Evolutionary conservation across 2,888 invertebrate genomes (phyloP), one percentile per base, ranked within the genome.

Genomic region (Tetanocera ferruginea): DNA sequence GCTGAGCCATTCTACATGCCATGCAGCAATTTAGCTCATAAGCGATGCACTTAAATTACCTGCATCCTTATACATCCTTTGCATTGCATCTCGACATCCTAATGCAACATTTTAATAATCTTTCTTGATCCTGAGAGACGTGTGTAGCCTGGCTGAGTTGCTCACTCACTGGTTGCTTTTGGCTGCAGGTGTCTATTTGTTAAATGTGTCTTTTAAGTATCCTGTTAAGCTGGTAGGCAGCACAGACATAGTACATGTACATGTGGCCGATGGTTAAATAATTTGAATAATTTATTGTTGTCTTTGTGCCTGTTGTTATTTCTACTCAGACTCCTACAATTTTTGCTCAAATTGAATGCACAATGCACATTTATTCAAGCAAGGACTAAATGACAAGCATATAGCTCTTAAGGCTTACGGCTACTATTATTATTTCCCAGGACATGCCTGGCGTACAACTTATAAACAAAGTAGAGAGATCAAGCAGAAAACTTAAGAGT

Each of bases 241-340:
- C 25, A 5, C 31, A 51, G 28, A n/a, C 66, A 37, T 55, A n/a
- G n/a, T n/a, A n/a, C n/a, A n/a, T n/a, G n/a, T n/a, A 31, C 11
- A 28, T 51, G 14, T 62, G 37, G 62, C 60, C 23, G 62, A 11
- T 74, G 34, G 51, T 74, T 66, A 66, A 64, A 64, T 64, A 74
- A 74, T 74, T 74, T 74, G 60, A 74, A 74, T 74, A 74, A 74
- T 74, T 74, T 64, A 74, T 74, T 74, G 74, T 74, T 64, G 74
- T 64, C 73, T 73, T 17, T 31, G 17, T 60, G 23, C 19, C 43
- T 43, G 67, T 67, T 37, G 31, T 37, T 28, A 66, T 28, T 17
- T 37, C 19, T 34, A 34, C 34, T 66, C 34, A 66, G 34, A 37
- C 19, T 19, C 17, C 14, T 17, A 66, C 66, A 66, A 66, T 66